Percentiles rank a stretch among this genome's conserved stretches.
These are phyloP conservation scores for Ornithoptera alexandrae DNA, from an alignment of 2,888 invertebrate species.

Conservation along the genomic window DNA sequence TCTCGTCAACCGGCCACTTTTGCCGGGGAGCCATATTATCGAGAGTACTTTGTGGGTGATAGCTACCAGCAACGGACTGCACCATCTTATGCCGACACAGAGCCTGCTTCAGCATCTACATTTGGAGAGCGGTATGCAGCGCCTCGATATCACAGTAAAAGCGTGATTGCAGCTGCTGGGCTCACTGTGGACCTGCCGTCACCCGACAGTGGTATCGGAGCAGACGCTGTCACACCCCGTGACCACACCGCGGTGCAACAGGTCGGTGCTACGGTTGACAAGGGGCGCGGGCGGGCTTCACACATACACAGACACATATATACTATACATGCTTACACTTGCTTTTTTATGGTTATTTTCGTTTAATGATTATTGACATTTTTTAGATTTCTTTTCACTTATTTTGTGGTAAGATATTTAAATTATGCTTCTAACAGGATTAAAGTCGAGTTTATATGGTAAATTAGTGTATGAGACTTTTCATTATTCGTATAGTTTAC, in stretches of 20 bases:
- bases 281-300: constrained; percentile 67
- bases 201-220: constrained; percentile 97
- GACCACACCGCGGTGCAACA: constrained; percentile 94
- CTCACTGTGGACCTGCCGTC: constrained; percentile 96
- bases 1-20: constrained; percentile 80
- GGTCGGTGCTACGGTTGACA: constrained; percentile 80
- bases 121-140: constrained; percentile 85
- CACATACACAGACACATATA: constrained; percentile 40
- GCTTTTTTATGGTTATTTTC: constrained; percentile 33
- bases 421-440: constrained; percentile 1
- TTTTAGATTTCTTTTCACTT: constrained; percentile 17
- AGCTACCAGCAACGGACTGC: constrained; percentile 81
- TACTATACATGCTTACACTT: constrained; percentile 39
- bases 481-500: constrained; percentile 7
- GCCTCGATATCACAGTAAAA: constrained; percentile 86
- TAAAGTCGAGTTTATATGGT: constrained; percentile 4
- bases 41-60: constrained; percentile 87
- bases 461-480: constrained; percentile 16
- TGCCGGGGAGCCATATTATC: constrained; percentile 87
- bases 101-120: constrained; percentile 81
- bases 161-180: constrained; percentile 87
- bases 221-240: constrained; percentile 94
- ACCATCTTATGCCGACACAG: constrained; percentile 78
- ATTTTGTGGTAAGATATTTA: constrained; percentile 15
- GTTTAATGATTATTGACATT: constrained; percentile 24